Conservation (phyloP, 2,888 invertebrate species). For the Andrena bucephala region DNA sequence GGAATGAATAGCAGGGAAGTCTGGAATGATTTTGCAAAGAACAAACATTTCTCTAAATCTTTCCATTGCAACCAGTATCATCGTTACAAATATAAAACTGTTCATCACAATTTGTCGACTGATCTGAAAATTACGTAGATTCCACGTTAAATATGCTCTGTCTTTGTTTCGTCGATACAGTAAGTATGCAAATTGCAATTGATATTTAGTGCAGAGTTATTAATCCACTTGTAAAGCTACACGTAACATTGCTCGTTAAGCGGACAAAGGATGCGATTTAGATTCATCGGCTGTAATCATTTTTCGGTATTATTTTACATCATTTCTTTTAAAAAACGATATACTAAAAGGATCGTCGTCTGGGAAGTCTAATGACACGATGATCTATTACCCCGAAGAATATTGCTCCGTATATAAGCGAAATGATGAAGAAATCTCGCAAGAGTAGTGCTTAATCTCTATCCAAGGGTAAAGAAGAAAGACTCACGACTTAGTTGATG, state of each 20-base stretch:
- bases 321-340: too few species aligned
- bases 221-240: neutral
- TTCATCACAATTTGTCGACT: too few species aligned
- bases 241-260: neutral
- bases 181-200: neutral
- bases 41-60: neutral
- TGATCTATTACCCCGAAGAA: neutral
- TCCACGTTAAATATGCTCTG: neutral
- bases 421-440: neutral
- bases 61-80: too few species aligned
- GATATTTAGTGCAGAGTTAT: neutral
- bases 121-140: neutral
- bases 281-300: neutral
- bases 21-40: neutral
- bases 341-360: neutral
- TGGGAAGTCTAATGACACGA: neutral
- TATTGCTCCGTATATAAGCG: neutral
- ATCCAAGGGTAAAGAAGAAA: neutral
- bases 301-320: too few species aligned
- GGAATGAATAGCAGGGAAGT: neutral
- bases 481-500: conserved; percentile 45
- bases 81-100: too few species aligned
- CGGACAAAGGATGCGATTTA: neutral
- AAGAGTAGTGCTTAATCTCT: neutral
- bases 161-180: neutral